phyloP scores from a whole-genome alignment of 2,113 vertebrate genomes.

The Fulmarus glacialis region DNA sequence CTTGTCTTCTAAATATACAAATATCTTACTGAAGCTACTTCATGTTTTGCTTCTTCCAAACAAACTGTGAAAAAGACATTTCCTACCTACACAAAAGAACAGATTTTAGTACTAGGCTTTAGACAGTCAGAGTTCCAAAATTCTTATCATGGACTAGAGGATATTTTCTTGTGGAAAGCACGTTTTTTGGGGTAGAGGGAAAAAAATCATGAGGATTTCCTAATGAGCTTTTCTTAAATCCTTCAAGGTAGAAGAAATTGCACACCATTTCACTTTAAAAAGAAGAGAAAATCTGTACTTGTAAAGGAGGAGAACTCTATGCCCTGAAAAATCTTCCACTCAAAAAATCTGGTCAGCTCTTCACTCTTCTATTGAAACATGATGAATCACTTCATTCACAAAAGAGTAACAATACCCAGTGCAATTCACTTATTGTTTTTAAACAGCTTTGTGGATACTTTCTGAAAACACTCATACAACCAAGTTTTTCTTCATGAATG shows the following conservation, averaged over 20 bases:
- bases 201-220: neutral
- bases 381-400: neutral
- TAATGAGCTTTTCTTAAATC: neutral
- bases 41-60: neutral
- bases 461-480: neutral
- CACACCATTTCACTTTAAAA: neutral
- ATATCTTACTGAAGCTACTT: neutral
- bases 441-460: neutral
- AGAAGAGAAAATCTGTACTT: neutral
- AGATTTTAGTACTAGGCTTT: neutral
- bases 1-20: neutral
- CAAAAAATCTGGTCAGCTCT: neutral
- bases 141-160: neutral
- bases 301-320: neutral
- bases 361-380: neutral
- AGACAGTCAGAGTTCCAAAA: neutral
- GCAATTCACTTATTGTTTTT: neutral
- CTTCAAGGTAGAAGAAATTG: neutral
- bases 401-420: neutral
- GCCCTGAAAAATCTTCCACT: neutral
- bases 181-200: fast-evolving
- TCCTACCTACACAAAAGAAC: neutral
- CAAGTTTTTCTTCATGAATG: neutral
- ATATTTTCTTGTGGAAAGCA: neutral
- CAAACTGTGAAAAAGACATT: neutral